Percentiles rank a stretch among this genome's conserved stretches.
phyloP scores from a whole-genome alignment of 2,888 invertebrate genomes.

The Leptinotarsa juncta region DNA sequence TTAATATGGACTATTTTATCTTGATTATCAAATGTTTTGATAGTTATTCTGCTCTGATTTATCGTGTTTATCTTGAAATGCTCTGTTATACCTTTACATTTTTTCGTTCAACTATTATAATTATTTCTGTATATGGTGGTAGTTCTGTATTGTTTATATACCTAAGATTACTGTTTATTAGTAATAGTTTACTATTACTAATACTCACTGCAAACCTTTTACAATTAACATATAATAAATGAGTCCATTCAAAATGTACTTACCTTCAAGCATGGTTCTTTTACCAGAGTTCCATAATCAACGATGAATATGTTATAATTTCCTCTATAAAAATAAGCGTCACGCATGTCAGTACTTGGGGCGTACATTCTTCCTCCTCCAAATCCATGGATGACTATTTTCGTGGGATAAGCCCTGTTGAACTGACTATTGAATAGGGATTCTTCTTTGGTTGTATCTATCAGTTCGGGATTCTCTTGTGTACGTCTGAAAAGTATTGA shows the following conservation, averaged over 20 bases:
- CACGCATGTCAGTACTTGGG: slow-evolving; percentile 86
- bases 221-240: too few relatives aligned
- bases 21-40: too few relatives aligned
- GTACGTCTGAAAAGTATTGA: slow-evolving; percentile 70
- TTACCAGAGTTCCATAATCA: slow-evolving; percentile 83
- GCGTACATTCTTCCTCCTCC: slow-evolving; percentile 85
- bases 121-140: too few relatives aligned
- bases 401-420: slow-evolving; percentile 82
- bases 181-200: too few relatives aligned
- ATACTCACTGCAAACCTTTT: too few relatives aligned
- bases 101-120: too few relatives aligned
- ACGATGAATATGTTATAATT: slow-evolving; percentile 89
- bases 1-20: too few relatives aligned
- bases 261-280: slow-evolving; percentile 82
- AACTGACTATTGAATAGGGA: slow-evolving; percentile 82
- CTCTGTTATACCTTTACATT: too few relatives aligned
- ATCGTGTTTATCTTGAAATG: too few relatives aligned
- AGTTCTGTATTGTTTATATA: too few relatives aligned
- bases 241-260: slow-evolving; percentile 10
- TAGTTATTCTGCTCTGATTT: too few relatives aligned
- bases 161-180: too few relatives aligned
- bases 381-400: slow-evolving; percentile 92
- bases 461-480: slow-evolving; percentile 77
- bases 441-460: slow-evolving; percentile 77
- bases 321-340: slow-evolving; percentile 83